Percentiles rank a stretch among this genome's conserved stretches.
phyloP scores from a whole-genome alignment of 2,888 invertebrate species.

The Epinotia demarniana region DNA sequence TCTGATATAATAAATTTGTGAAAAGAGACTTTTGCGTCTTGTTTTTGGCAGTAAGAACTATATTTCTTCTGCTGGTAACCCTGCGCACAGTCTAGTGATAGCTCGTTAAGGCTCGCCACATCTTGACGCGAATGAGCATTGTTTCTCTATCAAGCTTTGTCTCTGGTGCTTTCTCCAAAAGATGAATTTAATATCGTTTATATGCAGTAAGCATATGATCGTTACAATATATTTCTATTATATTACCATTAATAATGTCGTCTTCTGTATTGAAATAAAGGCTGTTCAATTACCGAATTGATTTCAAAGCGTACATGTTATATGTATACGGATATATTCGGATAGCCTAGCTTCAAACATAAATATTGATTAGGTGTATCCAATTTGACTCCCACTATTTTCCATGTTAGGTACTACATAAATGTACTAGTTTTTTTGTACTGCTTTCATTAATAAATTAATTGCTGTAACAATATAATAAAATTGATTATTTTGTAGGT shows the following conservation, averaged over 20 bases:
- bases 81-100: slow-evolving; percentile 23
- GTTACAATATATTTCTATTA: background rate
- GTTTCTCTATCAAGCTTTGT: slow-evolving; percentile 44
- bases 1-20: background rate
- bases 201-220: background rate
- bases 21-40: background rate
- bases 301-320: no score
- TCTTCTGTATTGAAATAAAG: no score
- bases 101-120: slow-evolving; percentile 45
- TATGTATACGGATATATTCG: no score
- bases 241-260: no score
- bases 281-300: no score
- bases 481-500: background rate
- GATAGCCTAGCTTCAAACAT: no score
- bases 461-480: no score
- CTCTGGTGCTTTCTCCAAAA: slow-evolving; percentile 35
- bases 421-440: no score
- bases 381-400: no score
- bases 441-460: no score
- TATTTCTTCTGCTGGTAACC: slow-evolving; percentile 10
- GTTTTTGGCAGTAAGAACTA: background rate
- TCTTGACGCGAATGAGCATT: slow-evolving; percentile 43
- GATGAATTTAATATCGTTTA: slow-evolving; percentile 15
- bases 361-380: no score
- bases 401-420: no score